Percentiles rank a stretch among this genome's conserved stretches.
phyloP scores from a whole-genome alignment of 2,888 invertebrate species.

The Xestia rhomboidea region DNA sequence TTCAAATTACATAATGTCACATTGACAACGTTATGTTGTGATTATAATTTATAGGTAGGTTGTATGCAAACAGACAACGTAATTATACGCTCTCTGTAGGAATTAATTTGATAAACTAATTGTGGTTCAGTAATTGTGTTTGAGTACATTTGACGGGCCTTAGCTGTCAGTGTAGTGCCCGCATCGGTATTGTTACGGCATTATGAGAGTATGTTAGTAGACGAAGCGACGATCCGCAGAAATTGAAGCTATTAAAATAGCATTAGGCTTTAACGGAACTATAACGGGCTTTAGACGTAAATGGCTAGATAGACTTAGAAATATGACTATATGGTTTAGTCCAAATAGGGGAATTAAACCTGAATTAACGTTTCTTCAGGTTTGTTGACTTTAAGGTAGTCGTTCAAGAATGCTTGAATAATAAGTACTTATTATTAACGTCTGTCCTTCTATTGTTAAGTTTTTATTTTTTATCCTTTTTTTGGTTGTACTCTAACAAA shows the following conservation, averaged over 20 bases:
- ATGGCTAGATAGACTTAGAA: neutral
- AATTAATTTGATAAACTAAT: constrained; percentile 61
- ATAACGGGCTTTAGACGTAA: neutral
- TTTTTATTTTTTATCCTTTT: no score
- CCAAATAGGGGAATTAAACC: neutral
- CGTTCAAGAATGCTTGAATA: neutral
- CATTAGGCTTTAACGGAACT: constrained; percentile 6
- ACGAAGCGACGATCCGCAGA: neutral
- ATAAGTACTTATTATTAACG: no score
- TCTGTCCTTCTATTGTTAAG: no score
- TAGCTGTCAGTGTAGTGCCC: constrained; percentile 25
- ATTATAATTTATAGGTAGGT: constrained; percentile 30
- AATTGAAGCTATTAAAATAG: constrained; percentile 38
- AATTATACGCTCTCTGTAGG: constrained; percentile 34
- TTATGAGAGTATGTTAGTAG: constrained; percentile 9
- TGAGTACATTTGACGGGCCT: constrained; percentile 55
- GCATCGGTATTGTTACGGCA: constrained; percentile 27
- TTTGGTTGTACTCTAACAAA: no score
- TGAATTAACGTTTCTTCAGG: neutral
- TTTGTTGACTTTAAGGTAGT: neutral
- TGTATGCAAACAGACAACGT: constrained; percentile 12
- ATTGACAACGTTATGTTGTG: neutral
- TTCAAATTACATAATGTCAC: neutral
- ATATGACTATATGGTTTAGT: neutral
- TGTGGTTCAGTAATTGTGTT: constrained; percentile 54